A percentile compares a stretch with the other conserved stretches of the same genome.
Conservation (phyloP, 1,140 invertebrate genomes). For the Pachyrhynchus sulphureomaculatus region DNA sequence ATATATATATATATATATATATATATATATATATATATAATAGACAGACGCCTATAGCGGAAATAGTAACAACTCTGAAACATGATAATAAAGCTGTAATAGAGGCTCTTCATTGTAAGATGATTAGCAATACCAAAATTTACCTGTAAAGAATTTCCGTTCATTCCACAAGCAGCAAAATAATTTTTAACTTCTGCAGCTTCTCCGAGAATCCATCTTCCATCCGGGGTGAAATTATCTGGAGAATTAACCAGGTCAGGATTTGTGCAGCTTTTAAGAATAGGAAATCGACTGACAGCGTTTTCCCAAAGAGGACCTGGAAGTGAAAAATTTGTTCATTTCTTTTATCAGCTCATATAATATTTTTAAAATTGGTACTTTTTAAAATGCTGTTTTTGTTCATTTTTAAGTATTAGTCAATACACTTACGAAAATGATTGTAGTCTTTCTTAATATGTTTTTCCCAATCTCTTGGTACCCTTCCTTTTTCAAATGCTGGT, state of each 20-base stretch:
- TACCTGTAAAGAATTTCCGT: constrained; percentile 62
- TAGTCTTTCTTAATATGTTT: constrained; percentile 57
- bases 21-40: no score
- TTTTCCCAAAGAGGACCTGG: constrained; percentile 59
- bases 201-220: constrained; percentile 70
- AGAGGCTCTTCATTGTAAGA: no score
- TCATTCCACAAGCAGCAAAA: constrained; percentile 77
- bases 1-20: no score
- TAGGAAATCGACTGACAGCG: constrained; percentile 66
- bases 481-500: constrained; percentile 62
- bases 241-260: constrained; percentile 67
- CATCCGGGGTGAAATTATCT: constrained; percentile 78
- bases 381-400: no score
- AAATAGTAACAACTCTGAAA: no score
- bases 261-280: constrained; percentile 57
- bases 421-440: constrained; percentile 63
- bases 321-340: constrained; percentile 28
- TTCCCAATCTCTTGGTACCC: constrained; percentile 64
- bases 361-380: no score
- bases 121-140: no score
- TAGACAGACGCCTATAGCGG: no score
- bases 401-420: no score
- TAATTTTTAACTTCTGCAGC: constrained; percentile 76
- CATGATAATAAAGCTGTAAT: no score
- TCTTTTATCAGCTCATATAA: no score